Conservation (phyloP, 2,888 invertebrate genomes). For the Hipparchia semele region DNA sequence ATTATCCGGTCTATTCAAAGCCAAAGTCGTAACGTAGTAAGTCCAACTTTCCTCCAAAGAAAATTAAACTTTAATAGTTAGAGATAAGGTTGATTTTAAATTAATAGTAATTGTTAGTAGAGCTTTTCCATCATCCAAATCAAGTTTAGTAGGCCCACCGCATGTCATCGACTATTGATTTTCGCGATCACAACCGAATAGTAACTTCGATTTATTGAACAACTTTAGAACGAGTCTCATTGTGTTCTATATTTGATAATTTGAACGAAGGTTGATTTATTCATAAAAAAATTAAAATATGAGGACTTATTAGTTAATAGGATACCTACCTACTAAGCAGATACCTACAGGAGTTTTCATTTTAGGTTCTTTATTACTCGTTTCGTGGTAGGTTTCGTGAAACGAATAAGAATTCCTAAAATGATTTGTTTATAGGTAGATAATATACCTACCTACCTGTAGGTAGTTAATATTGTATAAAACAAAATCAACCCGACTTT, state of each 20-base stretch:
- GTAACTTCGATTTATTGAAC: constrained; percentile 72
- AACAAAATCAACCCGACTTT: too few species aligned
- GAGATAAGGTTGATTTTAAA: constrained; percentile 30
- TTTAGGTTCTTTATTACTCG: too few species aligned
- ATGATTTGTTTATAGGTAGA: too few species aligned
- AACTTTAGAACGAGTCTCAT: constrained; percentile 24
- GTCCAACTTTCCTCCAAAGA: not conserved
- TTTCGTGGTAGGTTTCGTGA: too few species aligned
- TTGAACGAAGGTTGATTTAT: constrained; percentile 4
- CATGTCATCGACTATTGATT: constrained; percentile 75
- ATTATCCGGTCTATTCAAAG: constrained; percentile 67
- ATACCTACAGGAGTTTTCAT: too few species aligned
- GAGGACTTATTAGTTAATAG: too few species aligned
- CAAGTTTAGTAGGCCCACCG: constrained; percentile 42
- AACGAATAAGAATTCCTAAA: too few species aligned
- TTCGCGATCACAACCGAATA: constrained; percentile 59
- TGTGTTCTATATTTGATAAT: constrained; percentile 8
- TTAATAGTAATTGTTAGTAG: constrained; percentile 7
- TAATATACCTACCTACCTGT: too few species aligned
- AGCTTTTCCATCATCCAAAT: constrained; percentile 1
- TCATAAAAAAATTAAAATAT: not conserved
- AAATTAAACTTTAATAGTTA: constrained; percentile 33
- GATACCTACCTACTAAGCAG: too few species aligned
- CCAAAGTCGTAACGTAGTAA: constrained; percentile 45
- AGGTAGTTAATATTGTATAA: too few species aligned